Percentiles rank a stretch among this genome's conserved stretches.
These are phyloP conservation scores for Oreochromis grahami DNA, from an alignment of 2,797 vertebrate genomes.

Conservation along the genomic window DNA sequence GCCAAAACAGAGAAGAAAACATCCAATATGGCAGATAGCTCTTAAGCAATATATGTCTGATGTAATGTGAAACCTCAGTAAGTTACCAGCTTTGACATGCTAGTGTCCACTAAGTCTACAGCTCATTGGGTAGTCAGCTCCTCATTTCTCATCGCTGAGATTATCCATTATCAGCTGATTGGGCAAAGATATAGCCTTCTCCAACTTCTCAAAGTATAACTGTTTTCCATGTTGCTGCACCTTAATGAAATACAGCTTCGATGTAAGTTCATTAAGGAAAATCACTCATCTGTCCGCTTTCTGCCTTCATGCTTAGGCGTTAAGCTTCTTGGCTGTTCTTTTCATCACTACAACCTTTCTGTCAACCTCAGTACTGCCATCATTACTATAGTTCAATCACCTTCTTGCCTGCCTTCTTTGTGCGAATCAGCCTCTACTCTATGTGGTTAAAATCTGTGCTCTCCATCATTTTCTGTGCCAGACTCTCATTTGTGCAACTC, in stretches of 20 bases:
- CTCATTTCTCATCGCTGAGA: not conserved
- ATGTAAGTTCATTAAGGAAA: not conserved
- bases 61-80: not conserved
- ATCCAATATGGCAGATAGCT: not conserved
- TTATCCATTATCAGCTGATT: not conserved
- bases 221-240: not conserved
- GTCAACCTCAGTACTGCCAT: not conserved
- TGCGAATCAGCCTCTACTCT: not conserved
- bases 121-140: not conserved
- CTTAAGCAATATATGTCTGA: not conserved
- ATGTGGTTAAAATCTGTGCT: not conserved
- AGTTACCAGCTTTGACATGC: not conserved
- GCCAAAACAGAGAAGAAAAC: too few relatives aligned
- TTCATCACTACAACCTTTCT: not conserved
- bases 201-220: not conserved
- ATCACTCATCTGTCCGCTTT: not conserved
- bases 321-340: not conserved
- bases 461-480: not conserved
- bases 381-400: not conserved
- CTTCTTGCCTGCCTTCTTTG: not conserved
- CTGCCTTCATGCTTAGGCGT: not conserved
- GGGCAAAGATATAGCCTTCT: not conserved
- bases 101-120: not conserved
- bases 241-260: not conserved
- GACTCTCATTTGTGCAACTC: not conserved